phyloP scores from a whole-genome alignment of 2,797 vertebrate species.

The Acrossocheilus wenchowensis region DNA sequence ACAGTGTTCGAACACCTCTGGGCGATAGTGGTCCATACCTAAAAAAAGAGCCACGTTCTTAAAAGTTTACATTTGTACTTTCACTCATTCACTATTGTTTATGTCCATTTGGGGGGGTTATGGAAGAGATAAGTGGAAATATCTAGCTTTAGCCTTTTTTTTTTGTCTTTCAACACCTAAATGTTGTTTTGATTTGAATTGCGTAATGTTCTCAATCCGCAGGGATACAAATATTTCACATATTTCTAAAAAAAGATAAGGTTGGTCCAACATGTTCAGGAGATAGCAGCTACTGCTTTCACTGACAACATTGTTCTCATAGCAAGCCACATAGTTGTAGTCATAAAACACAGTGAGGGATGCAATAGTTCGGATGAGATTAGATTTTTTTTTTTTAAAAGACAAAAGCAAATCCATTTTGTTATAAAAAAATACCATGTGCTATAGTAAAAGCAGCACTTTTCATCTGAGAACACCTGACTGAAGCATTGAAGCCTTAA shows the following conservation, averaged over 20 bases:
- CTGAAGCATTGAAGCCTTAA: not conserved
- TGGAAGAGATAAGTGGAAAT: not conserved
- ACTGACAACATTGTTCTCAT: constrained; percentile 10
- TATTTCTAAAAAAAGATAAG: constrained; percentile 14
- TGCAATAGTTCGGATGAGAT: constrained; percentile 3
- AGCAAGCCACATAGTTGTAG: constrained; percentile 34
- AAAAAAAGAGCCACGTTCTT: constrained; percentile 24
- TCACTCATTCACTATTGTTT: not conserved
- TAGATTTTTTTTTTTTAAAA: not conserved
- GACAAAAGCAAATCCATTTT: constrained; percentile 2
- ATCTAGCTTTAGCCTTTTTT: not conserved
- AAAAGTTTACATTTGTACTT: not conserved
- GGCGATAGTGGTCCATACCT: constrained; percentile 97
- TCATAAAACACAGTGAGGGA: constrained; percentile 1
- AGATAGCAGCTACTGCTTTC: constrained; percentile 1
- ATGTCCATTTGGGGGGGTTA: not conserved
- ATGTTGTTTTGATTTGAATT: not conserved
- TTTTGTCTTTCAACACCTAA: not conserved
- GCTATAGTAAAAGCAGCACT: not conserved
- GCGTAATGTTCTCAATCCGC: not conserved
- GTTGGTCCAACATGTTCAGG: not conserved
- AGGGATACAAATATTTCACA: constrained; percentile 16
- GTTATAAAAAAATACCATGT: not conserved
- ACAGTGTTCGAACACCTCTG: constrained; percentile 97
- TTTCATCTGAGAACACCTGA: not conserved